Conservation (phyloP, 2,888 invertebrate species). For the Stenotaenia linearis region DNA sequence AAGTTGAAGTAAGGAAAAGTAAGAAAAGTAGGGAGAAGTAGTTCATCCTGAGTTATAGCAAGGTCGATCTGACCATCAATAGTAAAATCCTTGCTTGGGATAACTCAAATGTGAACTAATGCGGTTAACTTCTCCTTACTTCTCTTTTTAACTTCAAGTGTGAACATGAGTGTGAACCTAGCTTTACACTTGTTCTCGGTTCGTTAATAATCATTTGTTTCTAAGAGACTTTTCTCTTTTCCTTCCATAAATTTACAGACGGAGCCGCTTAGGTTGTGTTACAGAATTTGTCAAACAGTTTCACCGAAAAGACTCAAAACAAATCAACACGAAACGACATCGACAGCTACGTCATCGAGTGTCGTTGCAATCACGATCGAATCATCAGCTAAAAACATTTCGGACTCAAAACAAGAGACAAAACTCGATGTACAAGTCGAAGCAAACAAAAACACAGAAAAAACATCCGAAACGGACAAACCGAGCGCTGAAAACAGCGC, state of each 20-base stretch:
- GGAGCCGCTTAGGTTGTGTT: neutral
- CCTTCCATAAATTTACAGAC: neutral
- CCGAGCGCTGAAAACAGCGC: neutral
- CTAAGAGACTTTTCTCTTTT: no score
- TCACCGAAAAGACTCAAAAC: neutral
- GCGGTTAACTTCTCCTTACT: no score
- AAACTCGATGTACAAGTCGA: neutral
- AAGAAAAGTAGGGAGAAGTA: no score
- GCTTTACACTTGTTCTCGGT: no score
- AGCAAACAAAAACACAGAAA: neutral
- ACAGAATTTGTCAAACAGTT: neutral
- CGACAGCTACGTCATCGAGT: neutral
- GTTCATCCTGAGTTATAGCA: no score
- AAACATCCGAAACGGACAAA: neutral
- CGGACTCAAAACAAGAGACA: neutral
- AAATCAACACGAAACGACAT: neutral
- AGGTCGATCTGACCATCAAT: no score
- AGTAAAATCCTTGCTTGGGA: no score
- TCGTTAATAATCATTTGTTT: no score
- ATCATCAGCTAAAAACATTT: neutral
- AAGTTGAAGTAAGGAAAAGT: no score
- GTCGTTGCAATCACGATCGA: neutral
- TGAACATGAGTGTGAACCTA: no score
- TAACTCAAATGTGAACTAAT: no score
- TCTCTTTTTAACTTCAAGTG: no score